Percentiles rank a stretch among this genome's conserved stretches.
These are phyloP conservation scores for Lycodopsis pacificus DNA, from an alignment of 2,797 vertebrate species.

Conservation along the genomic window DNA sequence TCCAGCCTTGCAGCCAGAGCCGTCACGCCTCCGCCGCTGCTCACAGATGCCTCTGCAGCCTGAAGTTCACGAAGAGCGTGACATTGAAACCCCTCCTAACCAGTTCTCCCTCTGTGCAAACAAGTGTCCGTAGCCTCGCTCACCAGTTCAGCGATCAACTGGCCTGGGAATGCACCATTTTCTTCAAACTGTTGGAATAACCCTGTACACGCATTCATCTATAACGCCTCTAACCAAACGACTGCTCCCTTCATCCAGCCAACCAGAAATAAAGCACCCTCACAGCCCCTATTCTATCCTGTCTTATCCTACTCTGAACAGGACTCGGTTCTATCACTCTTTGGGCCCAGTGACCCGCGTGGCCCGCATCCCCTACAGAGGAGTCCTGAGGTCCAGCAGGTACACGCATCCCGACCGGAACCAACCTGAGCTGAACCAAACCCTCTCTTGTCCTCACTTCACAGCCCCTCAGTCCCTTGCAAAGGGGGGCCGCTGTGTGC, in stretches of 20 bases:
- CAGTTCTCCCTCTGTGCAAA: constrained; percentile 27
- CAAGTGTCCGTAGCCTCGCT: constrained; percentile 33
- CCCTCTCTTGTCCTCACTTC: constrained; percentile 65
- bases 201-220: constrained; percentile 28
- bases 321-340: constrained; percentile 99
- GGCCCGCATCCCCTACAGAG: constrained; percentile 97
- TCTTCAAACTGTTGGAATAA: constrained; percentile 37
- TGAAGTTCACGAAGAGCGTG: constrained; percentile 48
- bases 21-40: constrained; percentile 46
- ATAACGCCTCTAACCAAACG: constrained; percentile 51
- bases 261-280: constrained; percentile 39
- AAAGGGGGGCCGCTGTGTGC: constrained; percentile 56
- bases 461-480: constrained; percentile 52
- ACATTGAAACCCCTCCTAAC: constrained; percentile 28
- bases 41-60: constrained; percentile 56
- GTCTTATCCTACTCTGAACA: constrained; percentile 90
- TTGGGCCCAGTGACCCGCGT: constrained; percentile 97
- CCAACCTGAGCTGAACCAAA: constrained; percentile 74
- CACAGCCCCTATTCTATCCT: constrained; percentile 70
- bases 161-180: constrained; percentile 37
- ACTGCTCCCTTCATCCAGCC: constrained; percentile 42
- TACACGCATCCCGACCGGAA: constrained; percentile 85
- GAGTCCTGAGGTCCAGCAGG: constrained; percentile 98
- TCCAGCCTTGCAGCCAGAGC: constrained; percentile 47
- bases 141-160: constrained; percentile 25